These are phyloP conservation scores for Drosophila merina DNA, from an alignment of 2,888 invertebrate species.

Conservation along the genomic window DNA sequence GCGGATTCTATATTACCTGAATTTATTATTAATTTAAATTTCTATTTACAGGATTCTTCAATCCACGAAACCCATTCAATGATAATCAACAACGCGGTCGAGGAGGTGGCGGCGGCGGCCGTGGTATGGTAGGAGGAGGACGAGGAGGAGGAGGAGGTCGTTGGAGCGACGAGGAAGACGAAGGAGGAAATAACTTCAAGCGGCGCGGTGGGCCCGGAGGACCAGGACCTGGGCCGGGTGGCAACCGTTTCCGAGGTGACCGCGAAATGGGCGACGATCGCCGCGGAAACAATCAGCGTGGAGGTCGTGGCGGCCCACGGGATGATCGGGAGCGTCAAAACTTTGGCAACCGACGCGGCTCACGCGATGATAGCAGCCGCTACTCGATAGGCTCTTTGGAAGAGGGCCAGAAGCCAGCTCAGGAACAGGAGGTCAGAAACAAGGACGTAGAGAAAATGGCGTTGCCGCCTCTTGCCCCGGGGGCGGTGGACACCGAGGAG, in stretches of 20 bases:
- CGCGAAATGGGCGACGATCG: conserved; percentile 73
- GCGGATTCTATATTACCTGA: too few species aligned
- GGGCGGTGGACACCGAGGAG: conserved; percentile 81
- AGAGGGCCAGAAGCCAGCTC: conserved; percentile 44
- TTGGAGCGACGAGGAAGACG: conserved; percentile 73
- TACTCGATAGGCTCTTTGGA: conserved; percentile 62
- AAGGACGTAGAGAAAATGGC: conserved; percentile 3
- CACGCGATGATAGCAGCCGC: conserved; percentile 65
- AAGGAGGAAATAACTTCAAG: conserved; percentile 68
- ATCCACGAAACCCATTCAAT: conserved; percentile 80
- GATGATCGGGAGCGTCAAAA: conserved; percentile 65
- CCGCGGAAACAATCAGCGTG: conserved; percentile 59
- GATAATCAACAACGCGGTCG: conserved; percentile 72
- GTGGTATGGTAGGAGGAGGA: conserved; percentile 39
- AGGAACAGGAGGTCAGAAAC: conserved; percentile 23
- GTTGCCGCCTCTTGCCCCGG: neutral
- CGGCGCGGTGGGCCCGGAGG: conserved; percentile 80
- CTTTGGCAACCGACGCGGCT: conserved; percentile 56
- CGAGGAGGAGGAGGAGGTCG: conserved; percentile 66
- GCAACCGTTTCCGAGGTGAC: conserved; percentile 78
- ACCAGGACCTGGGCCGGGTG: conserved; percentile 67
- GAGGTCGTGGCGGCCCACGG: conserved; percentile 46
- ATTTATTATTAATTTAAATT: neutral
- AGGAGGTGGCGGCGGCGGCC: conserved; percentile 56
- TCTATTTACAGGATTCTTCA: conserved; percentile 74